These are phyloP conservation scores for Brachynemurus nebulosus DNA, from an alignment of 2,888 invertebrate species.

Conservation along the genomic window DNA sequence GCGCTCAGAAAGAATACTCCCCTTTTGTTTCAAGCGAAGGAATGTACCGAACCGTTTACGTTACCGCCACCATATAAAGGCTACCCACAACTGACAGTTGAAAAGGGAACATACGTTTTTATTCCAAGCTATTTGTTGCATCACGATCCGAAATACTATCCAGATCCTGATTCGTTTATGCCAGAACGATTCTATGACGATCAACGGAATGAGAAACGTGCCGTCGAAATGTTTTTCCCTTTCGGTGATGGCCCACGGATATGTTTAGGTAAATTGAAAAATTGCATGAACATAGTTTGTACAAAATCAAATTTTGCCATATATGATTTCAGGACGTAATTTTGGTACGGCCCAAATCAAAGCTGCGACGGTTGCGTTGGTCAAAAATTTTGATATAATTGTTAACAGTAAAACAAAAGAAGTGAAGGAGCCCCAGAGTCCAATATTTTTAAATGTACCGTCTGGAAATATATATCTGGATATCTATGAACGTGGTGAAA, in stretches of 20 bases:
- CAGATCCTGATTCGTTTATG: neutral
- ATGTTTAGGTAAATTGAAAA: neutral
- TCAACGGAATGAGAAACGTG: neutral
- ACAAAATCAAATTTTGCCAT: too few relatives aligned
- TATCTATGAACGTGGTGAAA: neutral
- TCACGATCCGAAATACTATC: neutral
- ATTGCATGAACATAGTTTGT: too few relatives aligned
- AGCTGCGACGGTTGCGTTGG: neutral
- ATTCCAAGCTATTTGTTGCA: neutral
- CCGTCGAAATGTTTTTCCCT: neutral
- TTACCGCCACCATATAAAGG: neutral
- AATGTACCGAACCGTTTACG: neutral
- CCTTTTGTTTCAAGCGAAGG: neutral
- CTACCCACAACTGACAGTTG: neutral
- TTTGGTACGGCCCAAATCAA: too few relatives aligned
- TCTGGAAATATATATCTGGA: neutral
- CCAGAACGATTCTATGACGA: neutral
- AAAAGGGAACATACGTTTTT: neutral
- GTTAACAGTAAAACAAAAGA: neutral
- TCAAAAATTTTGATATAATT: neutral
- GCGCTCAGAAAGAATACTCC: neutral
- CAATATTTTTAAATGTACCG: neutral
- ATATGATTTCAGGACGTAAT: too few relatives aligned
- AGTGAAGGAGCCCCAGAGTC: neutral
- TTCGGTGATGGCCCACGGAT: neutral